Evolutionary conservation across 2,888 invertebrate species (phyloP), one percentile per base, ranked within the genome.

Genomic region (Ecliptopera silaceata): DNA sequence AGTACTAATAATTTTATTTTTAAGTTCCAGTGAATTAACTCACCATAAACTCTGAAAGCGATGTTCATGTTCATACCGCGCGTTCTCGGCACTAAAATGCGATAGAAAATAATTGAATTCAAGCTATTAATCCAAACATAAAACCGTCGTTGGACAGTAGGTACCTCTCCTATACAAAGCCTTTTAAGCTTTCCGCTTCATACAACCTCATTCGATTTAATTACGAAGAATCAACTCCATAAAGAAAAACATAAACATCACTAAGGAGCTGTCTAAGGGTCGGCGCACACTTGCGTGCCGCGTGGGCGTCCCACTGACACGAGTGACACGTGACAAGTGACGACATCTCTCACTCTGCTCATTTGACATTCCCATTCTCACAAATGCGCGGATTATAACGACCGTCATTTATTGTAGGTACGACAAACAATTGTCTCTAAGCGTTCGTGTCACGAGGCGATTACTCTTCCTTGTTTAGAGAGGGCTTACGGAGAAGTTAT

Each of bases 251-350:
- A 51, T 51, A 53, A 59, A 51, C 57, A 38, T 48, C 42, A 47
- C 31, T 36, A 47, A 55, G 8, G 34, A 38, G 34, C 22, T 22
- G n/a, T 32, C 10, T 59, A 61, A 61, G 54, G 58, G 46, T 3
- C 44, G n/a, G 45, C 53, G 60, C 59, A 58, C 65, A 59, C 65
- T 45, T 32, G 42, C 42, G 39, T 26, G 47, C 29, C 20, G 10
- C 50, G 68, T 59, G 61, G 61, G 63, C 65, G 65, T 51, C 39
- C 32, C 45, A 44, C 50, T 3, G 15, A 1, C 36, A 3, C 55
- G 49, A n/a, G n/a, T 53, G 67, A 66, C 70, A 67, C 42, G 6
- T 68, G 69, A 69, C 66, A 69, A 69, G 68, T 68, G 68, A 60
- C 57, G 63, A 59, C 64, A 69, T 71, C 65, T 54, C 61, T 71